Evolutionary conservation across 2,888 invertebrate species (phyloP).

Genomic region (Ichneumoninae sp.): DNA sequence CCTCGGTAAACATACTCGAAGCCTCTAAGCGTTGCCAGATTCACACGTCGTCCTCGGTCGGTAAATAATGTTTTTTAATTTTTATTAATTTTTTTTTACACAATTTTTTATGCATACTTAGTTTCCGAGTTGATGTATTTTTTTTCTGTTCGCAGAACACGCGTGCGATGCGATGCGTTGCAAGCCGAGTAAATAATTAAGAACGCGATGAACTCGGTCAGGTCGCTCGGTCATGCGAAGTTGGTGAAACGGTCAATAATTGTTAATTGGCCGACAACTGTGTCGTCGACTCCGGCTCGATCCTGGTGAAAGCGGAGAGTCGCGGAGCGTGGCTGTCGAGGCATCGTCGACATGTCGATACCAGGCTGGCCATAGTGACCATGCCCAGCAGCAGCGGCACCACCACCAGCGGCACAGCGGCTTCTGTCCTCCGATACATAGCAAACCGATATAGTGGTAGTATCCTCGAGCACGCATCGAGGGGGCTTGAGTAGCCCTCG

Average conservation of each 20-base stretch:
- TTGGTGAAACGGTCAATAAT: slow-evolving; percentile 10
- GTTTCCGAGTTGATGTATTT: background rate
- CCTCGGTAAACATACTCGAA: too few species aligned
- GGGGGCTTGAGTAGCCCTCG: slow-evolving; percentile 68
- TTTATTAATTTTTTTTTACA: too few species aligned
- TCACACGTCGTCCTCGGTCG: too few species aligned
- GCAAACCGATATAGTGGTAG: slow-evolving; percentile 48
- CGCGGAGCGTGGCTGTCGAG: slow-evolving; percentile 37
- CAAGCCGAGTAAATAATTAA: background rate
- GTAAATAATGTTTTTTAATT: too few species aligned
- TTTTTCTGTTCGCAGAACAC: background rate
- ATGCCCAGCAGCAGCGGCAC: slow-evolving; percentile 58
- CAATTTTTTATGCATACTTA: background rate
- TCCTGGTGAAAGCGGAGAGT: slow-evolving; percentile 39
- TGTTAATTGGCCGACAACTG: slow-evolving; percentile 18
- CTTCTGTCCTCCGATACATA: slow-evolving; percentile 79
- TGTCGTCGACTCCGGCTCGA: background rate
- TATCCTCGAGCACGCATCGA: slow-evolving; percentile 76
- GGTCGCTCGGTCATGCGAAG: background rate
- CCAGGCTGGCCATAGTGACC: slow-evolving; percentile 77
- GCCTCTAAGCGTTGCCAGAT: too few species aligned
- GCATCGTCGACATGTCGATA: slow-evolving; percentile 83
- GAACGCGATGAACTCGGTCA: background rate
- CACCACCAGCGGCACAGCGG: slow-evolving; percentile 41
- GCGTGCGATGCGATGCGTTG: background rate